Conservation (phyloP, 2,113 vertebrate species). For the Oryzias curvinotus region DNA sequence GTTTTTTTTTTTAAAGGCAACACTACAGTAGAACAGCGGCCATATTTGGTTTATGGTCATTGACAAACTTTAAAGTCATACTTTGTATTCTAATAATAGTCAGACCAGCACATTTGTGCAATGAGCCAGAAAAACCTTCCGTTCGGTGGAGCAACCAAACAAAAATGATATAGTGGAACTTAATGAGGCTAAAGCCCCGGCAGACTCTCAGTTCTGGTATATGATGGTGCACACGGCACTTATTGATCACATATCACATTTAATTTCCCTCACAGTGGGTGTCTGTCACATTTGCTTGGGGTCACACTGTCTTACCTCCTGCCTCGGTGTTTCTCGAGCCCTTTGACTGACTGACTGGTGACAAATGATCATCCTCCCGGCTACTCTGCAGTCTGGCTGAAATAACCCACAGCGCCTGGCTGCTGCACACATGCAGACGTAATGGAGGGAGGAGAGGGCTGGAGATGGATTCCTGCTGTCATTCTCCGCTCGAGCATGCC, state of each 20-base stretch:
- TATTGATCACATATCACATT: constrained; percentile 47
- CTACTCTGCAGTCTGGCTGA: constrained; percentile 43
- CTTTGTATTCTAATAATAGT: background rate
- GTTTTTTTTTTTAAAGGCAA: background rate
- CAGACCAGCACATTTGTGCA: background rate
- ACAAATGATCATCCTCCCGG: constrained; percentile 57
- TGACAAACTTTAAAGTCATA: too few species aligned
- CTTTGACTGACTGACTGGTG: constrained; percentile 38
- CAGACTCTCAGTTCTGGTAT: constrained; percentile 1
- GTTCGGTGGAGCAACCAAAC: background rate
- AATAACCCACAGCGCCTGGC: constrained; percentile 49
- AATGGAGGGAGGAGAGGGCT: constrained; percentile 40
- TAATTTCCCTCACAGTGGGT: constrained; percentile 47
- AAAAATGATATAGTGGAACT: background rate
- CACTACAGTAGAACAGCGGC: background rate
- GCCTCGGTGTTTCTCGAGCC: constrained; percentile 37
- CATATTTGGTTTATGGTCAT: background rate
- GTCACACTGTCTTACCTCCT: constrained; percentile 41
- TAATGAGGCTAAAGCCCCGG: background rate
- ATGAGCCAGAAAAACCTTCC: background rate
- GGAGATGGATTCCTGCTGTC: constrained; percentile 69
- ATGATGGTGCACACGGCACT: background rate
- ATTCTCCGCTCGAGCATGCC: constrained; percentile 61
- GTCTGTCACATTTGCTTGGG: constrained; percentile 43
- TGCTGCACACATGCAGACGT: constrained; percentile 36